Percentiles rank a stretch among this genome's conserved stretches.
These are phyloP conservation scores for Drosophila pachea DNA, from an alignment of 1,140 invertebrate species.

Conservation along the genomic window DNA sequence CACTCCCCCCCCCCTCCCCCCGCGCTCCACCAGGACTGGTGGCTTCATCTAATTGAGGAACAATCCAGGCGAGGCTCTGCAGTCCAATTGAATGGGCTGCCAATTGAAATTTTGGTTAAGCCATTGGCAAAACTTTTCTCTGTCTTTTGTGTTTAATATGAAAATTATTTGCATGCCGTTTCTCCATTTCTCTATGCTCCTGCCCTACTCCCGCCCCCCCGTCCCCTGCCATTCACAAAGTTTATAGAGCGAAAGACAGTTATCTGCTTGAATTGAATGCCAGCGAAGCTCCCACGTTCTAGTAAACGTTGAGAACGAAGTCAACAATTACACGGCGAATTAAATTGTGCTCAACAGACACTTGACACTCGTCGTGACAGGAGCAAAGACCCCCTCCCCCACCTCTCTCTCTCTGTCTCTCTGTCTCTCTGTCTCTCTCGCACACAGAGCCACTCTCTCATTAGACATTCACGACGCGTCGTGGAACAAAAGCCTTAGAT, in stretches of 20 bases:
- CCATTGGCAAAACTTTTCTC: no score
- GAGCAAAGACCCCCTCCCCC: not conserved
- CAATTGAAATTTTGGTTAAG: no score
- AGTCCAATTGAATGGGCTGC: not conserved
- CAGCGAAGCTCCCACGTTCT: slow-evolving; percentile 64
- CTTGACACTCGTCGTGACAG: slow-evolving; percentile 25
- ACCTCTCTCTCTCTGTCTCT: no score
- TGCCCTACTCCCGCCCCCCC: no score
- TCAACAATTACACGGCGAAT: slow-evolving; percentile 67
- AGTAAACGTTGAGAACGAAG: slow-evolving; percentile 54
- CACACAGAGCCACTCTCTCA: slow-evolving; percentile 44
- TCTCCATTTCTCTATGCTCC: no score
- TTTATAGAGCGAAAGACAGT: slow-evolving; percentile 30
- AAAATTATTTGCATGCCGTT: no score
- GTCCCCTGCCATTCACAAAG: not conserved
- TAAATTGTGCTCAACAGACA: slow-evolving; percentile 36
- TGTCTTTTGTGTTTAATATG: no score
- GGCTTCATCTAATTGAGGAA: slow-evolving; percentile 61
- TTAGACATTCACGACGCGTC: slow-evolving; percentile 59
- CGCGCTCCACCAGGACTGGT: slow-evolving; percentile 20
- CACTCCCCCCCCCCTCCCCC: not conserved
- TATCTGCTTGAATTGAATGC: slow-evolving; percentile 32
- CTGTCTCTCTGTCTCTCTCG: no score
- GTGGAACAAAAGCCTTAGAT: slow-evolving; percentile 54
- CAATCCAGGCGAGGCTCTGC: slow-evolving; percentile 42